Evolutionary conservation across 2,113 vertebrate species (phyloP), one percentile per base, ranked within the genome.

Genomic region (Perca fluviatilis): DNA sequence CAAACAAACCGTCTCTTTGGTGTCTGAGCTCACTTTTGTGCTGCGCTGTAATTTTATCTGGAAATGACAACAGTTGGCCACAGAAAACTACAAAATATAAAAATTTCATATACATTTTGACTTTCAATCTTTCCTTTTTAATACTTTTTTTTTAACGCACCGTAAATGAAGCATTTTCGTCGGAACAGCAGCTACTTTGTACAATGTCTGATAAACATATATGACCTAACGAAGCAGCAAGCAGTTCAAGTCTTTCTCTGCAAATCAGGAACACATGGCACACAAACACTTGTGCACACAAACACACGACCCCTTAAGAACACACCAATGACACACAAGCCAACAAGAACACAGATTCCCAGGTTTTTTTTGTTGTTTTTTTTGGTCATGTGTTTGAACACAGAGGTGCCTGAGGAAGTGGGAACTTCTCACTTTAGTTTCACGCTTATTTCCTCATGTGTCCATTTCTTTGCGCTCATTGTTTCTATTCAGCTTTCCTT

Each of bases 261-360:
- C 88, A 92, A 94, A 95, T 95, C 73, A 93, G 85, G 88, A 93
- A 86, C 94, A 94, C 91, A 91, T 93, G 93, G 86, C 62, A 66
- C 66, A 56, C 58, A 36, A n/a, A 53, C 50, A 58, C 61, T 43
- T 33, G 46, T 36, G 11, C 30, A 8, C 75, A 81, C 64, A 50
- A 60, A 84, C 79, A 80, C 77, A 79, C 66, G 53, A 36, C 51
- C 56, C 40, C 74, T 67, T 62, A n/a, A 56, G 63, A 76, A 36
- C 74, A 63, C 70, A 16, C 63, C 47, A 74, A 86, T 68, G 82
- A 88, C 77, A 88, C 79, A 84, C 75, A 77, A 63, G 51, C 49
- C 68, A 71, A 25, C 51, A 21, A 74, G 66, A 77, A 68, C 68
- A 46, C 74, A 40, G 73, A 66, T 82, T 76, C 56, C 60, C 74